Evolutionary conservation across 2,888 invertebrate genomes (phyloP).

Genomic region (Drosophila mulleri): DNA sequence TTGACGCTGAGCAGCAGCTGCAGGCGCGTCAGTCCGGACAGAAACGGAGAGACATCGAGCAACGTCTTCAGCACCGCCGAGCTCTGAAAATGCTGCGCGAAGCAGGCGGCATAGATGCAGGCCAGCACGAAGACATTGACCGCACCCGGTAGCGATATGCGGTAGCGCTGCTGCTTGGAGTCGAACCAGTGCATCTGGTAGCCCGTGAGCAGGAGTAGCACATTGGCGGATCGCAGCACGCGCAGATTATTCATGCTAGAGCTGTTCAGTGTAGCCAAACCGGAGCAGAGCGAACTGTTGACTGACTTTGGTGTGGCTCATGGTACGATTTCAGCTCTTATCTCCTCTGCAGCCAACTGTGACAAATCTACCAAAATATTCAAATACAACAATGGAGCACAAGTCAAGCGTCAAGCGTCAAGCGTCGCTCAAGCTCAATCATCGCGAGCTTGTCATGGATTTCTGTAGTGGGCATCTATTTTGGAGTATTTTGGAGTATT

Average conservation of each 20-base stretch:
- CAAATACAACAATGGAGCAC: conserved; percentile 8
- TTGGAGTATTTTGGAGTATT: too few relatives aligned
- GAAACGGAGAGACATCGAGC: conserved; percentile 73
- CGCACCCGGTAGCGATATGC: conserved; percentile 41
- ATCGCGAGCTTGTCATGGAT: background rate
- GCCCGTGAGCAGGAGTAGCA: conserved; percentile 53
- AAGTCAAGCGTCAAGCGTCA: conserved; percentile 43
- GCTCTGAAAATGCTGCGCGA: conserved; percentile 75
- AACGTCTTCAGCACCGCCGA: conserved; percentile 67
- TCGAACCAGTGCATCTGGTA: conserved; percentile 67
- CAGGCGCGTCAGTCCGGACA: conserved; percentile 63
- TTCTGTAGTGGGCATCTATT: too few relatives aligned
- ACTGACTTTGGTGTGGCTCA: conserved; percentile 13
- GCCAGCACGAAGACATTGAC: conserved; percentile 47
- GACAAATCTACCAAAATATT: conserved; percentile 17
- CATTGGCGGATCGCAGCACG: conserved; percentile 52
- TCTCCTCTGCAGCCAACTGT: conserved; percentile 52
- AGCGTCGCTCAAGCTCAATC: background rate
- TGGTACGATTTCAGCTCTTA: conserved; percentile 30
- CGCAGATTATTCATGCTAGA: conserved; percentile 51
- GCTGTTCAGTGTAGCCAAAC: background rate
- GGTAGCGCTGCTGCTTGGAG: conserved; percentile 45
- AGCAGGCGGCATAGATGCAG: conserved; percentile 61
- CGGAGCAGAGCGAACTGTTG: background rate
- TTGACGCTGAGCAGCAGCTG: conserved; percentile 77